Evolutionary conservation across 2,797 vertebrate species (phyloP).

Genomic region (Neostethus bicornis): DNA sequence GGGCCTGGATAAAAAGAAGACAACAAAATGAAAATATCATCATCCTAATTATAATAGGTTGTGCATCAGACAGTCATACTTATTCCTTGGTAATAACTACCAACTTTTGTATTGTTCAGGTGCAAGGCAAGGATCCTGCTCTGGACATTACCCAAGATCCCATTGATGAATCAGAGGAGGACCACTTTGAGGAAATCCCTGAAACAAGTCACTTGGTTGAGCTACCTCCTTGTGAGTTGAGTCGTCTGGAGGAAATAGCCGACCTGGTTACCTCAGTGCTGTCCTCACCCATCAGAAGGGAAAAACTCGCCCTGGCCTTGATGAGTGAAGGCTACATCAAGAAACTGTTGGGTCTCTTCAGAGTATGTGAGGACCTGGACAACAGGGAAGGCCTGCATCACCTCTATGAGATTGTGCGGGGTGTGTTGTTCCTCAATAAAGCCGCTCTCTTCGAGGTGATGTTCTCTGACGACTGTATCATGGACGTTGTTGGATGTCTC

Average conservation of each 20-base stretch:
- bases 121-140: constrained; percentile 97
- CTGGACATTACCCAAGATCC: constrained; percentile 98
- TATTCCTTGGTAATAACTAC: background rate
- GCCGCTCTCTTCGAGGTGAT: constrained; percentile 98
- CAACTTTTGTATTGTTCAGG: constrained; percentile 72
- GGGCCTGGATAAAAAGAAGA: too few relatives aligned
- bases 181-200: constrained; percentile 96
- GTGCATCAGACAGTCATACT: background rate
- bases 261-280: constrained; percentile 97
- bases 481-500: constrained; percentile 99
- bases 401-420: constrained; percentile 96
- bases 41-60: too few relatives aligned
- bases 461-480: constrained; percentile 99
- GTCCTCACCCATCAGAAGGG: constrained; percentile 95
- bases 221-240: constrained; percentile 92
- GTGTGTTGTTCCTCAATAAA: constrained; percentile 98
- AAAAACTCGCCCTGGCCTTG: constrained; percentile 95
- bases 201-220: constrained; percentile 96
- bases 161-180: constrained; percentile 97
- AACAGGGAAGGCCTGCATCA: constrained; percentile 97
- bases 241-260: constrained; percentile 96
- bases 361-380: constrained; percentile 95
- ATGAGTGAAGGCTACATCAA: constrained; percentile 97
- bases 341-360: constrained; percentile 96
- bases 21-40: too few relatives aligned